These are phyloP conservation scores for Campylomormyrus tamandua DNA, from an alignment of 2,113 vertebrate genomes.

Conservation along the genomic window DNA sequence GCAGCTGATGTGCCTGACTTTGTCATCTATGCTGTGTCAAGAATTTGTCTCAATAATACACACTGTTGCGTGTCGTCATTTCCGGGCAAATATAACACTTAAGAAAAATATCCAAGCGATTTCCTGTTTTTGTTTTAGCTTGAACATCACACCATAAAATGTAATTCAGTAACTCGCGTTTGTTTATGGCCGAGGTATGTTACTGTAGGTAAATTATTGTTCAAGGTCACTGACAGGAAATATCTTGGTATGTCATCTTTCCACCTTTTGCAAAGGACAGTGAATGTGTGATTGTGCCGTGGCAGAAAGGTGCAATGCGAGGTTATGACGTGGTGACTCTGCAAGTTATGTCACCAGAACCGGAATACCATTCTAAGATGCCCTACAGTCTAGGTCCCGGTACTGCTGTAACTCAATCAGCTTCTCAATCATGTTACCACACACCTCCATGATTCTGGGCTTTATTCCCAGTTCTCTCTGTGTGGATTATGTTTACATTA, in stretches of 20 bases:
- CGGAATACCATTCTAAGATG: not conserved
- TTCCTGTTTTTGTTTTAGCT: not conserved
- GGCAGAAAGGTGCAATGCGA: not conserved
- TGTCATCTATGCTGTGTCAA: not conserved
- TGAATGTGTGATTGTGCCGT: not conserved
- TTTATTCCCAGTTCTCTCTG: not conserved
- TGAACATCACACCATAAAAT: not conserved
- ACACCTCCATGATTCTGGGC: not conserved
- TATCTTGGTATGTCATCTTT: not conserved
- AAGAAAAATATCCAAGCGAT: not conserved
- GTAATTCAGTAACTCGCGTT: not conserved
- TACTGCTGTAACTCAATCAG: not conserved
- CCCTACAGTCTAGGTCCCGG: not conserved
- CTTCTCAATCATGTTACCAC: not conserved
- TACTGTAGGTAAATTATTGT: not conserved
- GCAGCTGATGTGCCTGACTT: not conserved
- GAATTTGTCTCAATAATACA: not conserved
- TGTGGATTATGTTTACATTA: not conserved
- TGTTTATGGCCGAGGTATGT: not conserved
- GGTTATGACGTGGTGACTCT: not conserved
- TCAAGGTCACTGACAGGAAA: not conserved
- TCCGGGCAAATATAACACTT: not conserved
- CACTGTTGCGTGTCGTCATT: not conserved
- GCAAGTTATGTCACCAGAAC: not conserved
- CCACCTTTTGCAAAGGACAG: not conserved